Base-by-base conservation (phyloP, 2,113 vertebrate genomes). In the Mohoua ochrocephala region DNA sequence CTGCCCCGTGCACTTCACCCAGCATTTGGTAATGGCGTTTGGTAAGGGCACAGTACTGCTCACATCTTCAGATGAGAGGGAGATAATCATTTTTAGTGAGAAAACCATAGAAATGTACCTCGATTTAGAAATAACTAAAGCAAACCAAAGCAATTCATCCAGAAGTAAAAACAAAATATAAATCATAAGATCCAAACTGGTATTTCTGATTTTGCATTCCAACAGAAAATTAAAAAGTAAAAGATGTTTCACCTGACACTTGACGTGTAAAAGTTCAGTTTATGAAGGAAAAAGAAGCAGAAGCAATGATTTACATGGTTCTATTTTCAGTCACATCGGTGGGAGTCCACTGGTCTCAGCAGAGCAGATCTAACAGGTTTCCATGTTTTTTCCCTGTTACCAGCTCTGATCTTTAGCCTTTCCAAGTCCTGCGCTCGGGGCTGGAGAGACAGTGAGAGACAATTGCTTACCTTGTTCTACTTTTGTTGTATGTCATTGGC, bases 181-280 rank as follows among this genome's bases (percentile, higher is more conserved):
- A 18, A 5, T 9, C 5, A 7, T 33, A 19, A 37, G 2, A 68
- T 47, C 24, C 24, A 64, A 64, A 73, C 0, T 1, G 10, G 10
- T 20, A 31, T 42, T 75, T 53, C 19, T 49, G 24, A 24, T 86
- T 44, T 49, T 37, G 3, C 42, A 53, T 65, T 45, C 50, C 41
- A 89, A 65, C 20, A 49, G 41, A 42, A 96, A 83, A 92, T 57
- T 26, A 30, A 9, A 39, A 74, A 64, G 7, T 13, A 53, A 69
- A 78, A 75, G 16, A 35, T 15, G 13, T 54, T 92, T 77, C 27
- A 37, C 16, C 15, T 70, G 13, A 19, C 37, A 31, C 3, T 23
- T 56, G 28, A 70, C 9, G n/a, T 16, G 24, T 35, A 10, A 76
- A 44, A n/a, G 57, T 23, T 41, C 13, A 5, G 3, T 68, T 94